Base-by-base conservation (phyloP, 2,888 invertebrate genomes). In the Mesorhabditis sp. region DNA sequence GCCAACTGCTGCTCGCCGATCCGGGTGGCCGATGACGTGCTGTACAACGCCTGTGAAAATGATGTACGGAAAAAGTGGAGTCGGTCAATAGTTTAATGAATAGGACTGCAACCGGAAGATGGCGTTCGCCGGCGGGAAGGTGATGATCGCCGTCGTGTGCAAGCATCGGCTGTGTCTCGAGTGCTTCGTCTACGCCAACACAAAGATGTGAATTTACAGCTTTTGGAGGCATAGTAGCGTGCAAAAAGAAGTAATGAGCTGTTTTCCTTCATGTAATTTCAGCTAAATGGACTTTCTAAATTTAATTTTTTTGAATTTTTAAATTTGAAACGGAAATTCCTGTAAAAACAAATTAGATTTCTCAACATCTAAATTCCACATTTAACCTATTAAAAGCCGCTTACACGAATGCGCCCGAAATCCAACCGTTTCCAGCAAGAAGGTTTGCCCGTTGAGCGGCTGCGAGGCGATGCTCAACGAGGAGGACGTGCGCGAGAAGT, bases 151-250 rank as follows among this genome's bases (percentile, higher is more conserved):
- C n/a, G 58, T 28, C 28, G 28, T 13, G 7, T 50, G 58, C n/a
- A n/a, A 50, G 58, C 58, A 50, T n/a, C 7, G 58, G 7, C 58
- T 50, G 58, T 50, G 58, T n/a, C 58, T 50, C 58, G 58, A 50
- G 58, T 50, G 58, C 58, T 50, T 50, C 58, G 58, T n/a, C 7
- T 50, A 13, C 10, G 58, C 58, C 10, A 50, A 50, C 58, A 50
- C 7, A 50, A 50, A n/a, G 58, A 28, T 28, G 28, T 28, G 28
- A 28, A 2, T 28, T 28, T 28, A 28, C 28, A 28, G 28, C 28
- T 28, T 28, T 28, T 28, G 28, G 28, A 28, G 28, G 28, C 28
- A 28, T 28, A 28, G 28, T 28, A 28, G 28, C 28, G 28, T 28
- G 28, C 28, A 28, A 28, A 28, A 28, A 28, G 28, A 28, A 28